A percentile compares a stretch with the other conserved stretches of the same genome.
phyloP scores from a whole-genome alignment of 2,888 invertebrate genomes.

The Drosophila atripex region DNA sequence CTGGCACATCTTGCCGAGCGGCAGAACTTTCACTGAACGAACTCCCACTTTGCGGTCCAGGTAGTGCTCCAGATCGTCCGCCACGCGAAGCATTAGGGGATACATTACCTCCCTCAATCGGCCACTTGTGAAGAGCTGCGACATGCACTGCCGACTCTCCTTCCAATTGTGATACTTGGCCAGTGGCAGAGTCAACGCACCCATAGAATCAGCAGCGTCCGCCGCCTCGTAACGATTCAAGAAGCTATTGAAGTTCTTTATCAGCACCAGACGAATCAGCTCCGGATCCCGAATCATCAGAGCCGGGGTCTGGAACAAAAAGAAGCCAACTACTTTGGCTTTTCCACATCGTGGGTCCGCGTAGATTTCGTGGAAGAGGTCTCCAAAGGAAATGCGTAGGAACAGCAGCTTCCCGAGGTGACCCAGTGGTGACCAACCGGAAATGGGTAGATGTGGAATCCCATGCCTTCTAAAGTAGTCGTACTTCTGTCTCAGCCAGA shows the following conservation, averaged over 20 bases:
- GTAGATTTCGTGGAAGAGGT: slow-evolving; percentile 81
- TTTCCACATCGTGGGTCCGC: slow-evolving; percentile 52
- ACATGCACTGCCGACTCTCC: slow-evolving; percentile 71
- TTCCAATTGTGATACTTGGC: slow-evolving; percentile 78
- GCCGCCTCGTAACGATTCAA: slow-evolving; percentile 80
- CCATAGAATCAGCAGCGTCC: slow-evolving; percentile 72
- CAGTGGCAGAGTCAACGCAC: slow-evolving; percentile 69
- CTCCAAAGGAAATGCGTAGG: slow-evolving; percentile 76
- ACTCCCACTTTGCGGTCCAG: slow-evolving; percentile 38
- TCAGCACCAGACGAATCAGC: slow-evolving; percentile 82
- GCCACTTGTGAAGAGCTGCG: slow-evolving; percentile 75
- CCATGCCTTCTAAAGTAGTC: slow-evolving; percentile 73
- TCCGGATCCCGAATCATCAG: slow-evolving; percentile 83
- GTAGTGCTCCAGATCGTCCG: slow-evolving; percentile 63
- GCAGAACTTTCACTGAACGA: slow-evolving; percentile 29
- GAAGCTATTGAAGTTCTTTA: slow-evolving; percentile 80
- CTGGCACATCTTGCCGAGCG: slow-evolving; percentile 75
- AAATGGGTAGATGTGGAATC: slow-evolving; percentile 73
- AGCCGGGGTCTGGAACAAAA: slow-evolving; percentile 84
- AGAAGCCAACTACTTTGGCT: slow-evolving; percentile 78
- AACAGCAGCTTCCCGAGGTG: slow-evolving; percentile 81
- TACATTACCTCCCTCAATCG: slow-evolving; percentile 79
- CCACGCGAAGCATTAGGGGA: slow-evolving; percentile 73
- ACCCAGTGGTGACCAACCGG: slow-evolving; percentile 81
- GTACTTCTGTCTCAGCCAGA: slow-evolving; percentile 51